Evolutionary conservation across 2,113 vertebrate species (phyloP).

Genomic region (Corythaeola cristata): DNA sequence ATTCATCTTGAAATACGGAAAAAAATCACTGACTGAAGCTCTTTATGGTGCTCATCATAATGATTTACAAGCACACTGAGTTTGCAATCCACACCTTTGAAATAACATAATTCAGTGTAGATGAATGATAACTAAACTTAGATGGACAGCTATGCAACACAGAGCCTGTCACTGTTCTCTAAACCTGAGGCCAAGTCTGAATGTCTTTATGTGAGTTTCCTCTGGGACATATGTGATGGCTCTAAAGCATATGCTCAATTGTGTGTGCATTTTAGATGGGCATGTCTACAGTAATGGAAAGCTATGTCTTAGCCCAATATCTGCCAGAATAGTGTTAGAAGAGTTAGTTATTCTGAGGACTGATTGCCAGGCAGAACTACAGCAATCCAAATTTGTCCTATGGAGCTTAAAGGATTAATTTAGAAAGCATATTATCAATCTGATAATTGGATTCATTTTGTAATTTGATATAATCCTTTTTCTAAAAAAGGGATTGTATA

Average conservation of each 20-base stretch:
- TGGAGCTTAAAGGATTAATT: neutral
- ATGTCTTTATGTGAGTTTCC: neutral
- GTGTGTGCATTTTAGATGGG: neutral
- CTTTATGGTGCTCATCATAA: neutral
- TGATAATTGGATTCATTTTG: neutral
- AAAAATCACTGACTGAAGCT: neutral
- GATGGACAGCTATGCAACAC: neutral
- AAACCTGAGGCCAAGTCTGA: neutral
- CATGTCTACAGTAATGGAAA: neutral
- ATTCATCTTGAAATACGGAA: neutral
- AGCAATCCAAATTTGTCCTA: neutral
- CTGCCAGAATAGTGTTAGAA: neutral
- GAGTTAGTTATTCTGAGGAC: neutral
- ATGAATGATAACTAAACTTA: neutral
- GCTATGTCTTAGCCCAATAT: accelerated
- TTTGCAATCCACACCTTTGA: neutral
- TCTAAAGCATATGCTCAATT: accelerated
- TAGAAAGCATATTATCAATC: neutral
- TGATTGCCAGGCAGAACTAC: neutral
- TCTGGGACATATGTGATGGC: neutral
- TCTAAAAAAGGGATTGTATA: neutral
- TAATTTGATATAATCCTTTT: conserved; percentile 3
- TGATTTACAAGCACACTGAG: neutral
- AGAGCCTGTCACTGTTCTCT: neutral
- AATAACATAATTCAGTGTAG: neutral